Conservation (phyloP, 2,888 invertebrate species). For the Tetropium fuscum region DNA sequence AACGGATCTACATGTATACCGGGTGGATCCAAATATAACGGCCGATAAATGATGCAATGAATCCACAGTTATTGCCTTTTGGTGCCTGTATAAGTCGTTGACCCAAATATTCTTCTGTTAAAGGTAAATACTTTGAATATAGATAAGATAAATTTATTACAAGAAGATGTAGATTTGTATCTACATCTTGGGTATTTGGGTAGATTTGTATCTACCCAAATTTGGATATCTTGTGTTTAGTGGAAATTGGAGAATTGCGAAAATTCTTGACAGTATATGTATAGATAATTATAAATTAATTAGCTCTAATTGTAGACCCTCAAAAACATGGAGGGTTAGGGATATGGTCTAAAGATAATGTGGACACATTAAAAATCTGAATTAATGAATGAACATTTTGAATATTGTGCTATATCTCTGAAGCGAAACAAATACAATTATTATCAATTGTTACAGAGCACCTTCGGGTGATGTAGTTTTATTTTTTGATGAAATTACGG, state of each 20-base stretch:
- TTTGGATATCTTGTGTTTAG: slow-evolving; percentile 11
- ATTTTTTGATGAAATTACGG: slow-evolving; percentile 10
- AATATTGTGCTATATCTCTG: slow-evolving; percentile 5
- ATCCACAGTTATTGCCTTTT: slow-evolving; percentile 13
- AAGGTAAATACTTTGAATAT: slow-evolving; percentile 8
- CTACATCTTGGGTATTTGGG: no score
- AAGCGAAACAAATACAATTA: slow-evolving; percentile 1
- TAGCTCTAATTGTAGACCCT: slow-evolving; percentile 4
- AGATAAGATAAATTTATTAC: slow-evolving; percentile 15
- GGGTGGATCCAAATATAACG: slow-evolving; percentile 10
- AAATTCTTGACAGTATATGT: slow-evolving; percentile 4
- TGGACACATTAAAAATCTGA: slow-evolving; percentile 1
- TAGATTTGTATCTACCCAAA: slow-evolving; percentile 13
- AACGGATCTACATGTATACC: slow-evolving; percentile 17
- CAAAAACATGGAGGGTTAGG: slow-evolving; percentile 13
- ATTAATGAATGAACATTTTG: slow-evolving; percentile 11
- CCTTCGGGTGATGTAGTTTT: slow-evolving; percentile 10
- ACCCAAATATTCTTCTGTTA: slow-evolving; percentile 10
- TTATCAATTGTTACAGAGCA: slow-evolving; percentile 17
- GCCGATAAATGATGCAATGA: slow-evolving; percentile 14
- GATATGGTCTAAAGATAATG: slow-evolving; percentile 5
- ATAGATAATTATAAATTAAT: slow-evolving; percentile 2
- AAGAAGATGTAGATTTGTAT: no score
- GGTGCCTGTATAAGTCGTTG: slow-evolving; percentile 18
- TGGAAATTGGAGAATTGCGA: slow-evolving; percentile 19